Evolutionary conservation across 2,113 vertebrate genomes (phyloP), one percentile per base, ranked within the genome.

Genomic region (Eptesicus fuscus): DNA sequence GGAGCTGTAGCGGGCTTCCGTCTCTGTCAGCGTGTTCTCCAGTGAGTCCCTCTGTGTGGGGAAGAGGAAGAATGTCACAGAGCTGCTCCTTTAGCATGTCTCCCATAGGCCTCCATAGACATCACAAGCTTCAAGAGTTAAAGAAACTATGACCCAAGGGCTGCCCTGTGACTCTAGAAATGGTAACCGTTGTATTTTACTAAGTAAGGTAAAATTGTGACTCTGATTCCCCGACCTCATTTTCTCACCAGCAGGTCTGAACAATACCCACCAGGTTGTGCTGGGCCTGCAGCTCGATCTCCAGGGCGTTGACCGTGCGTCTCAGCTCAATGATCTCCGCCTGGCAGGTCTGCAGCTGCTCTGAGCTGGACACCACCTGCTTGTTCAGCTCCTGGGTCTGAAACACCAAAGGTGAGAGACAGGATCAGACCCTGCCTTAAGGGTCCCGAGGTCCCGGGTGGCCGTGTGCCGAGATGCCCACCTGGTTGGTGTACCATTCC

Each of bases 231-330:
- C 25, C 12, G 2, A 28, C 90, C 44, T 0, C 0, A 3, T 22
- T 32, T 5, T 44, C 49, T 37, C 49, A 5, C 37, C 51, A 44
- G 22, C 23, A 30, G 61, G 90, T 18, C 44, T 28, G 61, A 30
- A 13, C 77, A 5, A 1, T 7, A 96, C 99, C 97, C 96, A 99
- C 99, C 99, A 99, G 94, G 97, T 97, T 99, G 95, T 93, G 98
- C 98, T 99, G 99, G 90, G 99, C 99, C 97, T 99, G 99, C 94
- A 99, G 97, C 53, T 99, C 99, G 1, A 99, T 99, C 97, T 99
- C 98, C 96, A 99, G 96, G 8, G 99, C 98, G 0, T 98, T 97
- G 44, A 97, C 90, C 0, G 93, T 97, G 59, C 97, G 97, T 10
- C 96, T 96, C 91, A 97, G 89, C 83, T 99, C 99, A 0, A 97